A percentile compares a stretch with the other conserved stretches of the same genome.
These are phyloP conservation scores for Pyrgilauda ruficollis DNA, from an alignment of 2,113 vertebrate species.

Conservation along the genomic window DNA sequence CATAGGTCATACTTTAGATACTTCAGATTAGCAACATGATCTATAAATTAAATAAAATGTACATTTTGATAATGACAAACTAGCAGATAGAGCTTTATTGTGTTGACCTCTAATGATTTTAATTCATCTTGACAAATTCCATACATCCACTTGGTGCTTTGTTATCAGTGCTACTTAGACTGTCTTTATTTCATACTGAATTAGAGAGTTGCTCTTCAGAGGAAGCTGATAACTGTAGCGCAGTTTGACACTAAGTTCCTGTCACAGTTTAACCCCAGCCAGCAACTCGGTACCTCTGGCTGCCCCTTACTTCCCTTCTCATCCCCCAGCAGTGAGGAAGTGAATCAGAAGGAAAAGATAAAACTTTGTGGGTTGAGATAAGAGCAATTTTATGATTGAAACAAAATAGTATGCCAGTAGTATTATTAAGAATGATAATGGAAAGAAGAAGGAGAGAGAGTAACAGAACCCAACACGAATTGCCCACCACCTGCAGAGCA, in stretches of 20 bases:
- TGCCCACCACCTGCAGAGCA: neutral
- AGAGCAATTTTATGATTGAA: neutral
- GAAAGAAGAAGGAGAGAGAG: neutral
- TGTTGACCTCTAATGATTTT: slow-evolving; percentile 2
- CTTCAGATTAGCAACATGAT: neutral
- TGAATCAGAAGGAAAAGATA: neutral
- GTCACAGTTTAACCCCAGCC: neutral
- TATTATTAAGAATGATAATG: neutral
- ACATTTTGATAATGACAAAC: neutral
- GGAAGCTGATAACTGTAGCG: neutral
- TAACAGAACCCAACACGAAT: neutral
- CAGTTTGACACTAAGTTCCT: neutral
- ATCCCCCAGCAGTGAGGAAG: neutral
- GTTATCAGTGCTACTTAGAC: neutral
- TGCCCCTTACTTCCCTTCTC: neutral
- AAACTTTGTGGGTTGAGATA: neutral
- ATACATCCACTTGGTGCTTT: neutral
- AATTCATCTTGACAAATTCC: neutral
- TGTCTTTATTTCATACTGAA: neutral
- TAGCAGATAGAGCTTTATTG: neutral
- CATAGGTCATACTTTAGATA: neutral
- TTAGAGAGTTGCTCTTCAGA: neutral
- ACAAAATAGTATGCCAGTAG: neutral
- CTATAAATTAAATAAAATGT: neutral
- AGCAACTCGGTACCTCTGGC: no score